Evolutionary conservation across 30 jellyfish, hydroid and myxozoan species (phyloP).

Genomic region (Hydra vulgaris): DNA sequence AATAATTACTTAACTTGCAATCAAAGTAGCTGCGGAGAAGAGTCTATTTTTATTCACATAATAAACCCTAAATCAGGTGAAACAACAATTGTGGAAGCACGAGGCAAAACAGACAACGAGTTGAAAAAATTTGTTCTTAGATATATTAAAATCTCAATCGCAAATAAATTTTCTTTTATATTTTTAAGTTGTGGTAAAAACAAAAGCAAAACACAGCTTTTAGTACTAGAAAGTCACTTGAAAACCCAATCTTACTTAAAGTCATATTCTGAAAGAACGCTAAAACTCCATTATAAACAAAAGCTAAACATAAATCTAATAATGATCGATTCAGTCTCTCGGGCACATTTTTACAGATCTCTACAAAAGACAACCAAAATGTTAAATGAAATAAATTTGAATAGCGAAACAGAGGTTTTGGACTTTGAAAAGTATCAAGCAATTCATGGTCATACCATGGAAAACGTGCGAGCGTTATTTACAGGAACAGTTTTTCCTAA

Average conservation of each 20-base stretch:
- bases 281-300: too few species aligned
- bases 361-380: constrained; percentile 35
- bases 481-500: constrained; percentile 70
- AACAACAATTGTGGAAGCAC: neutral
- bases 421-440: constrained; percentile 80
- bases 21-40: neutral
- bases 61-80: constrained; percentile 1
- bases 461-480: constrained; percentile 59
- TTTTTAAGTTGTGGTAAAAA: constrained; percentile 16
- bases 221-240: neutral
- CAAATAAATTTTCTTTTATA: neutral
- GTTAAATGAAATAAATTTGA: constrained; percentile 34
- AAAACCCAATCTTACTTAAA: too few species aligned
- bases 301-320: constrained; percentile 47
- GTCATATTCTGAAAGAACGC: too few species aligned
- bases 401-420: constrained; percentile 41
- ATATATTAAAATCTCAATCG: neutral
- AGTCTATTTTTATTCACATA: neutral
- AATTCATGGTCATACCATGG: constrained; percentile 91
- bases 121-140: neutral
- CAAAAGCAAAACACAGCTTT: constrained; percentile 7
- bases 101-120: neutral
- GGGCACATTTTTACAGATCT: constrained; percentile 74
- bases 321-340: constrained; percentile 66
- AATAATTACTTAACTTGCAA: neutral